A percentile compares a stretch with the other conserved stretches of the same genome.
Evolutionary conservation across 2,113 vertebrate genomes (phyloP).

Genomic region (Trematocara marginatum): DNA sequence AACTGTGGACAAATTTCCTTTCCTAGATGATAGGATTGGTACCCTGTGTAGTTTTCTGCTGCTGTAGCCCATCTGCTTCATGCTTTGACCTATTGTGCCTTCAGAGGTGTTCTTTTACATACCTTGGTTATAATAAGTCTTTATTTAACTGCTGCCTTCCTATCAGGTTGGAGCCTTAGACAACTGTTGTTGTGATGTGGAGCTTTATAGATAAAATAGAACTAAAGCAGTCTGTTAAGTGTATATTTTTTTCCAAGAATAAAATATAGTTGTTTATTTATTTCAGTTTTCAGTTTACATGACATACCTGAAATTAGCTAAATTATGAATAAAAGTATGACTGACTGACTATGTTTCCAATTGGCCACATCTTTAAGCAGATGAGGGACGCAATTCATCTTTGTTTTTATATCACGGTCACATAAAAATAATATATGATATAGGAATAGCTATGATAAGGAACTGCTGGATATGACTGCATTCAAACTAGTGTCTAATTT

Average conservation of each 20-base stretch:
- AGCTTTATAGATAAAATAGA: neutral
- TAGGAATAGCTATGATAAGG: neutral
- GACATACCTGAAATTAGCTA: neutral
- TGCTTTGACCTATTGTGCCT: neutral
- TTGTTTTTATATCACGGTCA: neutral
- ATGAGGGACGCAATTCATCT: neutral
- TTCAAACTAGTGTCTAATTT: slow-evolving; percentile 5
- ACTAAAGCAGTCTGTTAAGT: neutral
- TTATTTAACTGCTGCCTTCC: neutral
- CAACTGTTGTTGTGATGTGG: neutral
- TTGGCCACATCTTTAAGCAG: neutral
- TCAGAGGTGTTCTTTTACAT: neutral
- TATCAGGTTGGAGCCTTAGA: neutral
- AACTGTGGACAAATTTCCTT: neutral
- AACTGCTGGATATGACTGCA: neutral
- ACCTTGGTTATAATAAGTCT: neutral
- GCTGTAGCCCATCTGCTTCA: neutral
- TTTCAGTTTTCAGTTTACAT: neutral
- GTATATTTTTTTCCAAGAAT: neutral
- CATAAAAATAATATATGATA: neutral
- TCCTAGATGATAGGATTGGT: neutral
- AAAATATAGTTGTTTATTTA: neutral
- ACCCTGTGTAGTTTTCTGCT: neutral
- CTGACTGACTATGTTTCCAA: neutral
- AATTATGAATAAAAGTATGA: neutral